These are phyloP conservation scores for Cantharis rustica DNA, from an alignment of 2,888 invertebrate genomes.

Conservation along the genomic window DNA sequence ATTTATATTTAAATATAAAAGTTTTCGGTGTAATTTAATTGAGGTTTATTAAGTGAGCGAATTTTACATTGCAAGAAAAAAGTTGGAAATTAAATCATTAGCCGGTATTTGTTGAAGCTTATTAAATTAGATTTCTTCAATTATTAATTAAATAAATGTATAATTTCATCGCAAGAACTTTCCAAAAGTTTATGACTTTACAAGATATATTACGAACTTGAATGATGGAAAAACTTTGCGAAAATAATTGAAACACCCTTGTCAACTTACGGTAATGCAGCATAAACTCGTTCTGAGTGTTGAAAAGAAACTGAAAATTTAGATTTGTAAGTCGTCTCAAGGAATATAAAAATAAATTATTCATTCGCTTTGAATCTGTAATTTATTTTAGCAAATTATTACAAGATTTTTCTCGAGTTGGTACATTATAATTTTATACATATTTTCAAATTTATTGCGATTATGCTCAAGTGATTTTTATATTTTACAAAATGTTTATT, in stretches of 20 bases:
- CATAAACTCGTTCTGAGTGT: constrained; percentile 11
- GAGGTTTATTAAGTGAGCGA: neutral
- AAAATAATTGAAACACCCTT: constrained; percentile 32
- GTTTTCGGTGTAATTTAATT: neutral
- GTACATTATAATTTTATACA: neutral
- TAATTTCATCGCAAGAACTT: constrained; percentile 6
- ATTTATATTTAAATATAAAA: neutral
- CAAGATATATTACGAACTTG: constrained; percentile 17
- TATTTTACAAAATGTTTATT: neutral
- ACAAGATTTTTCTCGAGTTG: constrained; percentile 1
- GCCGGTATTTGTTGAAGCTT: neutral
- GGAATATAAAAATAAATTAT: constrained; percentile 23
- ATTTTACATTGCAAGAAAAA: neutral
- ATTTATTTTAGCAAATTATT: constrained; percentile 26
- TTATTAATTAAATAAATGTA: constrained; percentile 3
- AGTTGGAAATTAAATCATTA: neutral
- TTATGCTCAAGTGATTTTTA: neutral
- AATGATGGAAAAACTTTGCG: constrained; percentile 25
- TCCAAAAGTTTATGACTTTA: constrained; percentile 9
- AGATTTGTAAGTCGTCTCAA: constrained; percentile 4
- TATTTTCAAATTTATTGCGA: neutral
- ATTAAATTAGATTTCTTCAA: neutral
- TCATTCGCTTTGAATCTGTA: constrained; percentile 23
- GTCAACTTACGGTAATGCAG: constrained; percentile 25
- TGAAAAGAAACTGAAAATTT: constrained; percentile 25